Evolutionary conservation across 2,888 invertebrate species (phyloP), one percentile per base, ranked within the genome.

Genomic region (Macrophya alboannulata): DNA sequence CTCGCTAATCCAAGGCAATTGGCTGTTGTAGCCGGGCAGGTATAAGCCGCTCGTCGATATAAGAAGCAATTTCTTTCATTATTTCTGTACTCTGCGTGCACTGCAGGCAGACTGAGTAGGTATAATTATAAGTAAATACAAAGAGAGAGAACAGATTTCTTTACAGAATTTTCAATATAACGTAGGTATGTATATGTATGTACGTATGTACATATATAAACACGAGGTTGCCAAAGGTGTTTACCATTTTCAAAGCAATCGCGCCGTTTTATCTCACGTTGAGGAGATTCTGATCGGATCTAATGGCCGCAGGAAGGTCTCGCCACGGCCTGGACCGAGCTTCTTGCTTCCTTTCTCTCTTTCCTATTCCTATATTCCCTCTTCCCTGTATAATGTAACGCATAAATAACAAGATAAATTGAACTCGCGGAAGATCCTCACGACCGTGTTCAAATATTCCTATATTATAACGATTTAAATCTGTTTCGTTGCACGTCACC

Each of bases 351-450:
- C 25, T 10, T 15, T 48, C 15, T 77, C n/a, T n/a, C 40, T n/a
- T 72, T 15, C 40, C 17, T 43, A 1, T 37, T 43, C 3, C n/a
- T 37, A 40, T 72, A n/a, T 43, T 43, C n/a, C n/a, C 77, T 55
- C 12, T 25, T 48, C 12, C 5, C 21, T 25, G 45, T 31, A 43
- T 74, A 77, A 77, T 55, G 55, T 55, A 51, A 51, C 55, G 77
- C 17, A n/a, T 77, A 77, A 77, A 77, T 77, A 77, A 77, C 51
- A 55, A 55, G 77, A 55, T 77, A 77, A 77, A 55, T 77, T 77
- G 37, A 77, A 37, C 17, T 15, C 51, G 21, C 45, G 43, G 21
- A 45, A 74, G 72, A 74, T 45, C 72, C 71, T 74, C 68, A 68
- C 68, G 77, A 37, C 15, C 37, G 25, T n/a, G 72, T 74, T 74